Evolutionary conservation across 2,797 vertebrate species (phyloP).

Genomic region (Mormyrops boulengeri): DNA sequence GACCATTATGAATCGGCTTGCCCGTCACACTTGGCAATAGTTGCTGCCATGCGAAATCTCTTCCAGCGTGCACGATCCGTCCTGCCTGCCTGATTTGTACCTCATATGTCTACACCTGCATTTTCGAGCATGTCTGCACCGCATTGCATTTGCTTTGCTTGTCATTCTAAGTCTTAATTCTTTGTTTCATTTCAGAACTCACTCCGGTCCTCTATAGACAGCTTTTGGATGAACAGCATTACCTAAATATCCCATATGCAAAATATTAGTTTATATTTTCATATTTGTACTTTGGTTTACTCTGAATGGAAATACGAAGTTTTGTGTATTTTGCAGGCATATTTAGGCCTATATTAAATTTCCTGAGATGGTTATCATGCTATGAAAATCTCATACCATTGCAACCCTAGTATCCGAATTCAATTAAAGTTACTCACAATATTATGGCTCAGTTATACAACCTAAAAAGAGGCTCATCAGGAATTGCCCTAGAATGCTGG

Average conservation of each 20-base stretch:
- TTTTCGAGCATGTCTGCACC: not conserved
- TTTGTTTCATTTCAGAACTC: not conserved
- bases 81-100: not conserved
- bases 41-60: not conserved
- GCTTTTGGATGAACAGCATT: not conserved
- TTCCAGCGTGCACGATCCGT: not conserved
- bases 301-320: not conserved
- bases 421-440: not conserved
- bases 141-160: not conserved
- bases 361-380: not conserved
- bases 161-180: not conserved
- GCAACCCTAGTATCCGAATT: not conserved
- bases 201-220: not conserved
- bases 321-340: not conserved
- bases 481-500: not conserved
- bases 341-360: not conserved
- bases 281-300: not conserved
- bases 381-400: not conserved
- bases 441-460: not conserved
- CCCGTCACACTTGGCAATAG: not conserved
- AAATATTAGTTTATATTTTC: not conserved
- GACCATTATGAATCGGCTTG: not conserved
- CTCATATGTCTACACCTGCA: not conserved
- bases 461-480: not conserved
- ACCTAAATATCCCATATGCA: not conserved